Conservation (phyloP, 2,888 invertebrate genomes). For the Empis livida region DNA sequence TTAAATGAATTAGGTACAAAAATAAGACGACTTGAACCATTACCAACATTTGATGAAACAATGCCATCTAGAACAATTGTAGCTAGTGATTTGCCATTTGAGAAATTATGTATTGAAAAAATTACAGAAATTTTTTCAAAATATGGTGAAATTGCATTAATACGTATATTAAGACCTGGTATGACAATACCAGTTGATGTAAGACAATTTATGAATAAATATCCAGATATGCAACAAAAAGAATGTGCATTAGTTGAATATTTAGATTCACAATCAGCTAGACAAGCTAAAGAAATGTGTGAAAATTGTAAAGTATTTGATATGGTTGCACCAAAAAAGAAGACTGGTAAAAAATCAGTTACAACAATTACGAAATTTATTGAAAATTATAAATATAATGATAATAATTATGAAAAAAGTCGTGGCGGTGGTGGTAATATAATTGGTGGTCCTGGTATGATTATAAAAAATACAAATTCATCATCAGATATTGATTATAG, state of each 20-base stretch:
- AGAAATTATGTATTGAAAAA: conserved; percentile 74
- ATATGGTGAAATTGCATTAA: conserved; percentile 81
- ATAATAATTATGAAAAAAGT: conserved; percentile 30
- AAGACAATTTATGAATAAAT: conserved; percentile 78
- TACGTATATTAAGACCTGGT: conserved; percentile 77
- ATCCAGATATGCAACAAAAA: conserved; percentile 73
- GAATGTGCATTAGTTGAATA: conserved; percentile 87
- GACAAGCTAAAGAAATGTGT: conserved; percentile 57
- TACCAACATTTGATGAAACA: conserved; percentile 85
- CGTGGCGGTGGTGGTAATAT: conserved; percentile 35
- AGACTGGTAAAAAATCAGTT: conserved; percentile 47
- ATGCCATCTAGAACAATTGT: conserved; percentile 85
- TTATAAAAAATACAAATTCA: neutral
- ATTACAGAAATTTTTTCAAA: conserved; percentile 81
- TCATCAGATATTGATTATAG: conserved; percentile 3
- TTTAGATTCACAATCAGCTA: conserved; percentile 72
- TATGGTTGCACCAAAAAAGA: conserved; percentile 66
- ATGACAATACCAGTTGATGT: conserved; percentile 85
- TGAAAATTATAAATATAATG: conserved; percentile 46
- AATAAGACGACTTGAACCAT: conserved; percentile 66
- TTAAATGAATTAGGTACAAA: conserved; percentile 87
- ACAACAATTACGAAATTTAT: conserved; percentile 42
- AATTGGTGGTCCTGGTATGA: conserved; percentile 18
- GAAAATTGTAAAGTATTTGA: conserved; percentile 60
- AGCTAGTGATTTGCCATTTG: conserved; percentile 71